phyloP scores from a whole-genome alignment of 2,797 vertebrate species.

The Balearica regulorum region DNA sequence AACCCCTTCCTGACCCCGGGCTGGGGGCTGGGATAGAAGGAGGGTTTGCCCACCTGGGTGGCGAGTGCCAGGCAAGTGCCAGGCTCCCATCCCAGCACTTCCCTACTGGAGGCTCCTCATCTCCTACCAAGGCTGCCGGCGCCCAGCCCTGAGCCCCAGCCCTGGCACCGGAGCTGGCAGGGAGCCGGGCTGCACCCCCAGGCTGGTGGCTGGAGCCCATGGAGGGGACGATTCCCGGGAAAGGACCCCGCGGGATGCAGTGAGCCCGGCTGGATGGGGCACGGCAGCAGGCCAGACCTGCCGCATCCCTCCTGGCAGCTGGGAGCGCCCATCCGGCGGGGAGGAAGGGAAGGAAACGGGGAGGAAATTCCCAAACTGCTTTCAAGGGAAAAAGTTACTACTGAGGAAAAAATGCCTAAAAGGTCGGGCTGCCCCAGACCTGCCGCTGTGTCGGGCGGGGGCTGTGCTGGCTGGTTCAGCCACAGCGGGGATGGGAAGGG shows the following conservation, averaged over 20 bases:
- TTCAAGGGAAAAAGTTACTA: constrained; percentile 46
- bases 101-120: neutral
- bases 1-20: neutral
- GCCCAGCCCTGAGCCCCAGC: neutral
- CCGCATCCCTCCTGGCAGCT: neutral
- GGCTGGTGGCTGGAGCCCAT: accelerated
- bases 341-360: neutral
- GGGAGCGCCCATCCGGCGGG: neutral
- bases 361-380: constrained; percentile 48
- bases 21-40: neutral
- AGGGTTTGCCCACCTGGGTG: neutral
- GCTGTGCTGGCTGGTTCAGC: accelerated
- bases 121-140: neutral
- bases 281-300: accelerated
- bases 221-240: accelerated
- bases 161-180: neutral
- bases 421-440: neutral
- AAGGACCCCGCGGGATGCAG: accelerated
- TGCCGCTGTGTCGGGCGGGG: accelerated
- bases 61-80: neutral
- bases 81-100: neutral
- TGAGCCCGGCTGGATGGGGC: neutral
- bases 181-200: neutral
- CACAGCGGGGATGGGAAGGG: accelerated
- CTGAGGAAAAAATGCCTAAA: neutral